These are phyloP conservation scores for Drosophila parabipectinata DNA, from an alignment of 1,140 invertebrate genomes.

Conservation along the genomic window DNA sequence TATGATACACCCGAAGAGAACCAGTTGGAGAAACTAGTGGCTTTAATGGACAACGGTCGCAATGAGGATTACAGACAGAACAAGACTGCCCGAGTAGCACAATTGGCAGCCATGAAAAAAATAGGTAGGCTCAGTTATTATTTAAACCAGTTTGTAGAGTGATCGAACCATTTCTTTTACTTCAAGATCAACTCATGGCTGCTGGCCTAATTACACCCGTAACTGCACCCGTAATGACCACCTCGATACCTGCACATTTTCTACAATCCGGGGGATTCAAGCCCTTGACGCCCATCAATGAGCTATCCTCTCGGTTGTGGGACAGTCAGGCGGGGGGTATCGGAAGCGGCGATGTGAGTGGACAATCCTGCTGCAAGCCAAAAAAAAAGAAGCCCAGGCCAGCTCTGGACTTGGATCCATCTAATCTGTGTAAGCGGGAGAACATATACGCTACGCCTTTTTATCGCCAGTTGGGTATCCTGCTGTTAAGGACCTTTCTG, in stretches of 20 bases:
- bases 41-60: slow-evolving; percentile 89
- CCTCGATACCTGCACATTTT: slow-evolving; percentile 12
- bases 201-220: slow-evolving; percentile 84
- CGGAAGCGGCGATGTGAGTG: slow-evolving; percentile 12
- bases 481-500: slow-evolving; percentile 88
- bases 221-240: slow-evolving; percentile 74
- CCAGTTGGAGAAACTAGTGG: slow-evolving; percentile 84
- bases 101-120: slow-evolving; percentile 68
- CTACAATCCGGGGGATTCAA: slow-evolving; percentile 41
- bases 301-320: slow-evolving; percentile 62
- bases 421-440: slow-evolving; percentile 71
- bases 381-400: slow-evolving; percentile 65
- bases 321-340: slow-evolving; percentile 53
- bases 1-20: slow-evolving; percentile 86
- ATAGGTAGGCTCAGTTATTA: slow-evolving; percentile 50
- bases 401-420: slow-evolving; percentile 68
- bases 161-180: background rate
- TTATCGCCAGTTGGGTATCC: slow-evolving; percentile 87
- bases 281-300: slow-evolving; percentile 72
- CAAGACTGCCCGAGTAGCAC: slow-evolving; percentile 56
- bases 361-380: slow-evolving; percentile 55
- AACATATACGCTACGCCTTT: slow-evolving; percentile 87
- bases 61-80: slow-evolving; percentile 85
- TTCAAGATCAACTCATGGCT: slow-evolving; percentile 80
- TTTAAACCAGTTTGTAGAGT: background rate